Base-by-base conservation (phyloP, 1,140 invertebrate genomes). In the Mercenaria mercenaria region DNA sequence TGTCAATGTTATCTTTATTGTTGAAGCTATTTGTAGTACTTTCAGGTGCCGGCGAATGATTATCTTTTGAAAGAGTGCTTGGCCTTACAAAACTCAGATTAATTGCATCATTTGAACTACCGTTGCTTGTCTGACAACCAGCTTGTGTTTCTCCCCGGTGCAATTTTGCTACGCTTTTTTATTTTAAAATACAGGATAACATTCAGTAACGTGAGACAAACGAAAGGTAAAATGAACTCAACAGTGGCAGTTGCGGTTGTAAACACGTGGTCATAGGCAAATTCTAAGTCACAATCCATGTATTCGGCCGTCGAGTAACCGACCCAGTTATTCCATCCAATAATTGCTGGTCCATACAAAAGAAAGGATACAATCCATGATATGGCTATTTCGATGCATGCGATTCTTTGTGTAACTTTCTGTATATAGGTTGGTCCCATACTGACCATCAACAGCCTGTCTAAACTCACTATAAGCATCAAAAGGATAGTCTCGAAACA, bases 261-360 rank as follows among this genome's bases (percentile, higher is more conserved):
- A 59, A 91, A 94, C 4, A 34, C 20, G 6, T 88, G 69, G 43
- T 93, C 76, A 69, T 88, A 18, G 6, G 69, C 88, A 79, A 94
- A 94, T 79, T 94, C 92, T 13, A 90, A 91, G 67, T 93, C 91
- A 72, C 94, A 94, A 26, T 94, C 91, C 6, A 34, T 74, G 1
- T 67, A 52, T 43, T 81, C 90, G 0, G 92, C 72, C 0, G 52
- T 76, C 6, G 91, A 84, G 15, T 86, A 82, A 3, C 92, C 93
- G 0, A 84, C 82, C 91, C 90, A 93, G 37, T 88, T 59, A 64
- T 94, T 93, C 92, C 91, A 94, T 32, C 92, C 91, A 80, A 94
- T 92, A 34, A 94, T 93, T 3, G 92, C 92, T 0, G 94, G 94
- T 18, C 91, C 84, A 82, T 94, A 94, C 1, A 94, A 43, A 1